Evolutionary conservation across 2,113 vertebrate species (phyloP), one percentile per base, ranked within the genome.

Genomic region (Prietella phreatophila): DNA sequence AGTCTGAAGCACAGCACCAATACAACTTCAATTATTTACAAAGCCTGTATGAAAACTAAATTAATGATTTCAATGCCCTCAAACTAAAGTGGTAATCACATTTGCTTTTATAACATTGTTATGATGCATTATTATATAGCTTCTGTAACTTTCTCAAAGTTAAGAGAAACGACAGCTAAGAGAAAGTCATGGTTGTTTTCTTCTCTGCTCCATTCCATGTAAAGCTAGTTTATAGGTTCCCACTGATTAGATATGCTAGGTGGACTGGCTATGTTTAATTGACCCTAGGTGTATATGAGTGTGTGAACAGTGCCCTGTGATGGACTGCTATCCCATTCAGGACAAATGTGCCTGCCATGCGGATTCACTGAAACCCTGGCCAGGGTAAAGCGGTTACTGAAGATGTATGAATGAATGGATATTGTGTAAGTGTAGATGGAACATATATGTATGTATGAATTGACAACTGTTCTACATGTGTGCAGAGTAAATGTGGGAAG

Each of bases 21-120:
- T 76, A 27, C 39, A 76, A 75, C 36, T 75, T 75, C 8, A 75
- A 76, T 76, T 76, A 47, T 76, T 76, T 76, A 76, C 73, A 76
- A 76, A 76, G 22, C 22, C 73, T 36, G 33, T 20, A 20, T 73
- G 33, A 17, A 10, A 73, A 73, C 69, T 36, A 39, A 19, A 19
- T 76, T 0, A 76, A 25, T 47, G 19, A 76, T 47, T 76, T 76
- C 20, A 47, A 25, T 76, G 39, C 39, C 39, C 39, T 76, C 20
- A 42, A 76, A 47, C 39, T 76, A 47, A 76, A 76, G 36, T 76
- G 73, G 73, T 13, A 47, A 76, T 47, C 73, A 76, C 15, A 47
- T 76, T 22, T 42, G 69, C 69, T 22, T 39, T 73, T 73, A 76
- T 27, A 47, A 22, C 19, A 42, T 3, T 25, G 39, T 42, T 42